Base-by-base conservation (phyloP, 2,113 vertebrate species). In the Choloepus hoffmanni region DNA sequence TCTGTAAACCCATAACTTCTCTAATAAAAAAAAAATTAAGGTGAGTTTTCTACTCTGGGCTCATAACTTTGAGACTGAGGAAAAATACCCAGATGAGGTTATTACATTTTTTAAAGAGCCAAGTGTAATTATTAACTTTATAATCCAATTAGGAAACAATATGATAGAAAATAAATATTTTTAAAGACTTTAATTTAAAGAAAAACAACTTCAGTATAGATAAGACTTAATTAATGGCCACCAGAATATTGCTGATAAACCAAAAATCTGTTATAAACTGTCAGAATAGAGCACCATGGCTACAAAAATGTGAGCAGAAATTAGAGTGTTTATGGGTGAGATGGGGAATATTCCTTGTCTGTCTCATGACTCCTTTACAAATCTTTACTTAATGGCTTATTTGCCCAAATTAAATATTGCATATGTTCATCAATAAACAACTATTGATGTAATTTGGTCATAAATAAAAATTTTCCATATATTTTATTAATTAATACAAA, bases 31-130 rank as follows among this genome's bases (percentile, higher is more conserved):
- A 43, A 45, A 58, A 58, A 58, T 73, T 68, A 70, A 95, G 18
- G 68, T 67, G 26, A 21, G 79, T 60, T 62, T 91, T 86, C 85
- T 77, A 87, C n/a, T 83, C 63, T 79, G n/a, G 85, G 67, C 65
- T 73, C 10, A n/a, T 23, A 90, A 92, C 4, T 97, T 92, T 77
- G 77, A 84, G 63, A 79, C 8, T 50, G 24, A 77, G 58, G 26
- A 28, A 60, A 90, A 89, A 78, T 68, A 19, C 21, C 45, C 60
- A 62, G 63, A 45, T 78, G 13, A 86, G 50, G 7, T 53, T 23
- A 72, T 72, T 7, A 62, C 24, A 85, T 36, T n/a, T 68, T 68
- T n/a, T 68, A 68, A 68, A 68, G 5, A 33, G 65, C 65, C 65
- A 68, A 7, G 26, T 68, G 65, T 68, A 68, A 68, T 68, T 68